These are phyloP conservation scores for Disparrhopalites patrizii DNA, from an alignment of 2,888 invertebrate species.

Conservation along the genomic window DNA sequence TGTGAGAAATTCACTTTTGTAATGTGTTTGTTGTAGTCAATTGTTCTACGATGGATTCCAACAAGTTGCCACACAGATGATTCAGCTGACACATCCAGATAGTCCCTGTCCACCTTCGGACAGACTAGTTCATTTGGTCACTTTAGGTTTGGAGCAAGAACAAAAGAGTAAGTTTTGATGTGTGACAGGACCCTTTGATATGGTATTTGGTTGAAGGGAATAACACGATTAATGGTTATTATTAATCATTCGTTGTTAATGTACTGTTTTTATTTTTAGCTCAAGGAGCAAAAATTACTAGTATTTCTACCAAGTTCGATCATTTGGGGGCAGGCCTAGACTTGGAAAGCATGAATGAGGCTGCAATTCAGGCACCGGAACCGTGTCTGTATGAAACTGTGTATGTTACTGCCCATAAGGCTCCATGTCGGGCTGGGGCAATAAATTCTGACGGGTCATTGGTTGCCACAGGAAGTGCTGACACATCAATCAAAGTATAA, in stretches of 20 bases:
- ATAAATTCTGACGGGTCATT: conserved; percentile 93
- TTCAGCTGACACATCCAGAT: conserved; percentile 80
- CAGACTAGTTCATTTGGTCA: conserved; percentile 77
- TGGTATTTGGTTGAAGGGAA: neutral
- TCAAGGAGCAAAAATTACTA: conserved; percentile 44
- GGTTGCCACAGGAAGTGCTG: conserved; percentile 96
- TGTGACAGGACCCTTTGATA: neutral
- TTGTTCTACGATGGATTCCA: conserved; percentile 96
- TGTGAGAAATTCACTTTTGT: neutral
- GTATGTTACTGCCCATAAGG: conserved; percentile 83
- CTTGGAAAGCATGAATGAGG: conserved; percentile 94
- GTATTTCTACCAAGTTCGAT: conserved; percentile 54
- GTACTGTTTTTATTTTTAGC: conserved; percentile 31
- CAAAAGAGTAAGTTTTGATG: conserved; percentile 56
- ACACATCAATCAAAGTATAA: conserved; percentile 91
- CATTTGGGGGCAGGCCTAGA: conserved; percentile 71
- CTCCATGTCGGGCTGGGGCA: conserved; percentile 82
- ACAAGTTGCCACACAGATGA: conserved; percentile 79
- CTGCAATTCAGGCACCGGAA: conserved; percentile 87
- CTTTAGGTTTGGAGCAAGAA: conserved; percentile 79
- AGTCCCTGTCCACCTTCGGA: conserved; percentile 96
- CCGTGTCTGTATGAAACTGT: conserved; percentile 97
- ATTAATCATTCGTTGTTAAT: neutral
- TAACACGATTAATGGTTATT: neutral
- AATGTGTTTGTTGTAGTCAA: conserved; percentile 63